These are phyloP conservation scores for Selenia dentaria DNA, from an alignment of 2,888 invertebrate species.

Conservation along the genomic window DNA sequence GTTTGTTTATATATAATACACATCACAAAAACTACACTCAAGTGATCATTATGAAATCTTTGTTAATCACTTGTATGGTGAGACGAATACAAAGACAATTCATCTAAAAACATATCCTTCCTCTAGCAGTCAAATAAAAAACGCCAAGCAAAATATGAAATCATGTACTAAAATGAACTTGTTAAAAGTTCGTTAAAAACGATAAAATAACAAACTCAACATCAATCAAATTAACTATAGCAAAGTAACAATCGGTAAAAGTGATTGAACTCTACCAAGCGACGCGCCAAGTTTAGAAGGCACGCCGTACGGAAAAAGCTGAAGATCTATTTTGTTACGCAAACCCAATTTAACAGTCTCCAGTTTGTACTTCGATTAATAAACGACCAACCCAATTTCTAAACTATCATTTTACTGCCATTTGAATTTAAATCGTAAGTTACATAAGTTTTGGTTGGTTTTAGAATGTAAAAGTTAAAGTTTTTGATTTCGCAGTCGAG, in stretches of 20 bases:
- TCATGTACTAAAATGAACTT: too few relatives aligned
- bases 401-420: constrained; percentile 5
- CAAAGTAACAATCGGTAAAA: not conserved
- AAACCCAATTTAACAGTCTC: constrained; percentile 38
- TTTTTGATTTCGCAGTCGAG: constrained; percentile 51
- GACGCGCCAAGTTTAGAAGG: constrained; percentile 4
- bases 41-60: too few relatives aligned
- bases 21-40: too few relatives aligned
- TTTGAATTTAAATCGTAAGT: not conserved
- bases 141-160: too few relatives aligned
- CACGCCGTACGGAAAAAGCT: constrained; percentile 8
- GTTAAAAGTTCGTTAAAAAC: too few relatives aligned
- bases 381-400: constrained; percentile 32
- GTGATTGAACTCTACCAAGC: constrained; percentile 5
- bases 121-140: too few relatives aligned
- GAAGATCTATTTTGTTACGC: constrained; percentile 17
- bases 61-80: too few relatives aligned
- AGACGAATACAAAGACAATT: too few relatives aligned
- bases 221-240: too few relatives aligned
- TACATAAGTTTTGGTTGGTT: constrained; percentile 4
- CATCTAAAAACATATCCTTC: too few relatives aligned
- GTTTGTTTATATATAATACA: too few relatives aligned
- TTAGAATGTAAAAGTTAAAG: constrained; percentile 20
- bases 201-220: too few relatives aligned
- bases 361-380: constrained; percentile 42